Evolutionary conservation across 2,888 invertebrate species (phyloP), one percentile per base, ranked within the genome.

Genomic region (Ichneumon xanthorius): DNA sequence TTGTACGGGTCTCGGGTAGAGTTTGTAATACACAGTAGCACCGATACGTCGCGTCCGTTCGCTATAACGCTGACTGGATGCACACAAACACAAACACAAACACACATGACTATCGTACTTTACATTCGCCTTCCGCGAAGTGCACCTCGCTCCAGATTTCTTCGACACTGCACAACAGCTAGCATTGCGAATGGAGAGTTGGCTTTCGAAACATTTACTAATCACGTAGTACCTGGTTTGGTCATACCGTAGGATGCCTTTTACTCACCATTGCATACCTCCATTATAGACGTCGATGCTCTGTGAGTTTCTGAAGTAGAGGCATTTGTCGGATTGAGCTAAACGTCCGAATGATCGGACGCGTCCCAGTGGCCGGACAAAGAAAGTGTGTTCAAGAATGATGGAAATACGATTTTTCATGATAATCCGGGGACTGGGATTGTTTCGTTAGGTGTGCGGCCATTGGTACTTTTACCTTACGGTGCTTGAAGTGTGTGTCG

Each of bases 61-160:
- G 45, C 58, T n/a, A 26, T 14, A 67, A 16, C 22, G 65, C 37
- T 77, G 37, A 67, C 67, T 77, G 9, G 33, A 61, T 2, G 3
- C n/a, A 67, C 33, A 45, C 45, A 14, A 11, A 40, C 33, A 26
- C 55, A 22, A n/a, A 53, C 48, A 76, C 37, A 40, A 65, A 14
- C 71, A 55, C 48, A 30, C 40, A 22, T n/a, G 26, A 37, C 45
- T 65, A 16, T 78, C 75, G 53, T 79, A 61, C 53, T 75, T 83
- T 75, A 83, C 83, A 83, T 83, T 83, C 73, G 73, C 83, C 83
- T 79, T 79, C 73, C 61, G 78, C 61, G 79, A 68, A 73, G 79
- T 83, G 83, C 83, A 79, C 78, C 83, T 68, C 79, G 83, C 83
- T 83, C 83, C 73, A 83, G 83, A 73, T 83, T 83, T 75, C 73